These are phyloP conservation scores for Cephus sareptanus DNA, from an alignment of 2,888 invertebrate species.

Conservation along the genomic window DNA sequence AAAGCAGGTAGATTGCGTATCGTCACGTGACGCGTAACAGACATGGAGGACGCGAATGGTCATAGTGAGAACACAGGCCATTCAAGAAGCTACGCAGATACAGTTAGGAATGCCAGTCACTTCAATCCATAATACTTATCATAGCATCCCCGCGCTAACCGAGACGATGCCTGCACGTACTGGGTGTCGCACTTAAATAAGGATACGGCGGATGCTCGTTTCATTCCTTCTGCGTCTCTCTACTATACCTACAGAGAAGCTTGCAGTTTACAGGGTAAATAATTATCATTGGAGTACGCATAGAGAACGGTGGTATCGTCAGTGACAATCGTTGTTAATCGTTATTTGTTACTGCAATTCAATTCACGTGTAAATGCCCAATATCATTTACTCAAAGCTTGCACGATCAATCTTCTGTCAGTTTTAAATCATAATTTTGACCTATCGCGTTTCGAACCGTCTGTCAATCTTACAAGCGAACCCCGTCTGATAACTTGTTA, in stretches of 20 bases:
- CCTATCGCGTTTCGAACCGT: too few species aligned
- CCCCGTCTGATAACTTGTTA: too few species aligned
- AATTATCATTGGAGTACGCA: too few species aligned
- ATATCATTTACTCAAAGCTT: too few species aligned
- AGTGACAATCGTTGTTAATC: too few species aligned
- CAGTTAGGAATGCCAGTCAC: slow-evolving; percentile 50
- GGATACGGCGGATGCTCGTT: slow-evolving; percentile 16
- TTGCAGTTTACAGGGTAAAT: too few species aligned
- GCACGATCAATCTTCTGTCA: too few species aligned
- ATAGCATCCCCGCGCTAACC: slow-evolving; percentile 1
- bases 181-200: slow-evolving; percentile 13
- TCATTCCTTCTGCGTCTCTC: slow-evolving; percentile 8
- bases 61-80: slow-evolving; percentile 28
- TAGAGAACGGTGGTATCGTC: too few species aligned
- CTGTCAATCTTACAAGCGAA: too few species aligned
- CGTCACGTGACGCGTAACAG: not conserved
- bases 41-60: slow-evolving; percentile 15
- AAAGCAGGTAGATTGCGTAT: not conserved
- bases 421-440: too few species aligned
- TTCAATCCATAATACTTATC: slow-evolving; percentile 23
- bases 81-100: slow-evolving; percentile 40
- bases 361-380: too few species aligned
- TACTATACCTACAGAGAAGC: not conserved
- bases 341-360: too few species aligned
- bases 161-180: slow-evolving; percentile 7